phyloP scores from a whole-genome alignment of 2,113 vertebrate species.

The Ciconia stormi region DNA sequence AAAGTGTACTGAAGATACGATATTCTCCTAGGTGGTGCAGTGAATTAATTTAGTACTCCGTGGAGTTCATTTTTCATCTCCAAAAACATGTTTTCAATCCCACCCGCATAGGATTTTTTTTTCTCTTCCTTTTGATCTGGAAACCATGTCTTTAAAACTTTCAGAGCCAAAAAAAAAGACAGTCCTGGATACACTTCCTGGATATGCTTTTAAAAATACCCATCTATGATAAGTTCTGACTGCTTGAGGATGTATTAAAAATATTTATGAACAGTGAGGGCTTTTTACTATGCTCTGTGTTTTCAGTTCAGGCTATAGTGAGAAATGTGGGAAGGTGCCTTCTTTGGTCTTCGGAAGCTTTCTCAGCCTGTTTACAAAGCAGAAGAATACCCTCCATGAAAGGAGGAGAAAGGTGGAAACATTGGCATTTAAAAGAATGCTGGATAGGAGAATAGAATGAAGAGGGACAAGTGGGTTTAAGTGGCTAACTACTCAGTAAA shows the following conservation, averaged over 20 bases:
- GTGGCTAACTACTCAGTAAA: neutral
- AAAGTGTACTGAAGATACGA: neutral
- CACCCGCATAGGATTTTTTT: neutral
- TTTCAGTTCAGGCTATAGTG: neutral
- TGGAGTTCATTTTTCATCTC: slow-evolving; percentile 59
- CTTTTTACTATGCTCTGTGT: neutral
- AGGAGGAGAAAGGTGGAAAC: neutral
- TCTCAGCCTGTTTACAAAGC: neutral
- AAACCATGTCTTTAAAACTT: neutral
- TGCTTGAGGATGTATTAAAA: neutral
- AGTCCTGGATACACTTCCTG: neutral
- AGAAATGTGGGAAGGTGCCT: neutral
- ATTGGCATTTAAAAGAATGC: neutral
- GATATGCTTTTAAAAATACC: neutral
- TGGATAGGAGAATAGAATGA: neutral
- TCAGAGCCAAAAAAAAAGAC: neutral
- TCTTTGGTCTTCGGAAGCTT: neutral
- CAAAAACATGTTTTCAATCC: slow-evolving; percentile 26
- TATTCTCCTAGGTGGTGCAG: slow-evolving; percentile 40
- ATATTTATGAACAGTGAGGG: neutral
- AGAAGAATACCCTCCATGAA: neutral
- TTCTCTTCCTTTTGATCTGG: slow-evolving; percentile 24
- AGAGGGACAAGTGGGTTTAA: neutral
- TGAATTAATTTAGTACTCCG: slow-evolving; percentile 47
- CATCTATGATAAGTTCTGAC: neutral